Evolutionary conservation across 30 jellyfish, hydroid and myxozoan genomes (phyloP), one percentile per base, ranked within the genome.

Genomic region (Clytia hemisphaerica): DNA sequence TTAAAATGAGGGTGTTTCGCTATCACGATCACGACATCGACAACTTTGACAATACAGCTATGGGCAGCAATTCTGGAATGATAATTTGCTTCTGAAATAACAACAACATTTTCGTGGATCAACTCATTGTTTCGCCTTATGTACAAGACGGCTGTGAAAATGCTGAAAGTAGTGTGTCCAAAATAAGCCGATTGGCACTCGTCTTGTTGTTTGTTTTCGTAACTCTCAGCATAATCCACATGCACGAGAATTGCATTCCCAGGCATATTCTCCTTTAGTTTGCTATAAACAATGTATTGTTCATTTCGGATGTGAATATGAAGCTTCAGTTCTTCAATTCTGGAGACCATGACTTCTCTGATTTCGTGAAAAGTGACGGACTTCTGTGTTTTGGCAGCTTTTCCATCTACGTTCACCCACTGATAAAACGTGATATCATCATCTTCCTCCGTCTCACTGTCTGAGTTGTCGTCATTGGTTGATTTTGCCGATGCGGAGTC

Each of bases 141-240:
- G n/a, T n/a, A n/a, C n/a, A n/a, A n/a, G n/a, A n/a, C n/a, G n/a
- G n/a, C n/a, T n/a, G n/a, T n/a, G n/a, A n/a, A n/a, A n/a, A n/a
- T 33, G 19, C n/a, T 16, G 30, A 66, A 33, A 1, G 18, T 58
- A 31, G 58, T 14, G 30, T 74, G 81, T 25, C 79, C 86, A 61
- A 59, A 59, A 31, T 59, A 58, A 31, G 86, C 79, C 30, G 77
- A 49, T 58, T 58, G 86, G 50, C 58, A 32, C 60, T 74, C 71
- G 35, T 47, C 38, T 49, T 74, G 71, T 29, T 74, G 72, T 22
- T 9, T 25, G 49, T 37, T 74, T 44, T 46, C 26, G 37, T 74
- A 74, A 30, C 46, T 74, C 38, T 74, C 79, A 49, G 71, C 50
- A 38, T 12, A 57, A 60, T 74, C 79, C 21, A 74, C 86, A 16